Conservation (phyloP, 2,113 vertebrate genomes). For the Hypomesus transpacificus region DNA sequence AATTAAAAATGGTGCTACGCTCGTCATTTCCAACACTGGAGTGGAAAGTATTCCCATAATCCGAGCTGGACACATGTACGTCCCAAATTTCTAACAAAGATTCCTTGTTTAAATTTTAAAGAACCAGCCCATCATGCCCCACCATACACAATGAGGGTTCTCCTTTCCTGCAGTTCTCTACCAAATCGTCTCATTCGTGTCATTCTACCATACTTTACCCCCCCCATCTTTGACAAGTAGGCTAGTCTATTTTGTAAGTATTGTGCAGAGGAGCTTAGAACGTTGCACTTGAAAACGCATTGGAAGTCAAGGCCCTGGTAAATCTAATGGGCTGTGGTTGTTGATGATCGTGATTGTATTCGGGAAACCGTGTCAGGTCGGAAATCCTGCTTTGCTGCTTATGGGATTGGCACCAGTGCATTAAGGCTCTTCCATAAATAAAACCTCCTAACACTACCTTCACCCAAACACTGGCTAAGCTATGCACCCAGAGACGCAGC, state of each 20-base stretch:
- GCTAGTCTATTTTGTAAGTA: too few species aligned
- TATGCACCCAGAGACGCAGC: background rate
- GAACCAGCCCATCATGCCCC: too few species aligned
- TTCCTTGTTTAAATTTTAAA: too few species aligned
- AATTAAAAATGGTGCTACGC: slow-evolving; percentile 17
- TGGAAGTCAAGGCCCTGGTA: background rate
- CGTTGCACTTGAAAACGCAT: too few species aligned
- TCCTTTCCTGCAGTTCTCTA: too few species aligned
- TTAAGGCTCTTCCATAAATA: slow-evolving; percentile 47
- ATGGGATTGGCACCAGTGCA: slow-evolving; percentile 50
- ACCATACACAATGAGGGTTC: too few species aligned
- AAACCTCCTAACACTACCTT: slow-evolving; percentile 16
- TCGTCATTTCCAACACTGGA: slow-evolving; percentile 19
- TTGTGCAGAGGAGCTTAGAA: too few species aligned
- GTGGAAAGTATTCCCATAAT: slow-evolving; percentile 42
- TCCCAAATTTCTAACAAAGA: too few species aligned
- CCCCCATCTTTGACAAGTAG: too few species aligned
- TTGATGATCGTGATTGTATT: background rate
- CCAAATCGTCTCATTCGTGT: too few species aligned
- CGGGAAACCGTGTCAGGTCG: background rate
- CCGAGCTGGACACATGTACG: slow-evolving; percentile 42
- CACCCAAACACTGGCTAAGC: slow-evolving; percentile 43
- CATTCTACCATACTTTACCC: too few species aligned
- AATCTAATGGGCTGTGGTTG: slow-evolving; percentile 6
- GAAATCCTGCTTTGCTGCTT: slow-evolving; percentile 35